Conservation (phyloP, 2,113 vertebrate genomes). For the Orycteropus afer region DNA sequence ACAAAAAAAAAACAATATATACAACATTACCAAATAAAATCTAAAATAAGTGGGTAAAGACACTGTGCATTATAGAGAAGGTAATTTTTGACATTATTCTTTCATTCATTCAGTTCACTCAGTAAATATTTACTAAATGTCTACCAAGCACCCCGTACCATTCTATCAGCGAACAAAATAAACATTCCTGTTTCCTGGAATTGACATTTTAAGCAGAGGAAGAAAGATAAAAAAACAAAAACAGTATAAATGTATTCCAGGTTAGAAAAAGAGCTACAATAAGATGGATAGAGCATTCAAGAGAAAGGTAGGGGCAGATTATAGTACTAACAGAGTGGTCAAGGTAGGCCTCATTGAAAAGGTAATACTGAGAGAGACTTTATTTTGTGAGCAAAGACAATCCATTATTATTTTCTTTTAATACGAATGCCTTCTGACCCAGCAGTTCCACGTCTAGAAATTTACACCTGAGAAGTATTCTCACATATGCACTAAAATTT, state of each 20-base stretch:
- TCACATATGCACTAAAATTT: conserved; percentile 3
- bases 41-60: not conserved
- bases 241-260: not conserved
- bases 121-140: not conserved
- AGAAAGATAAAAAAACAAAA: not conserved
- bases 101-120: not conserved
- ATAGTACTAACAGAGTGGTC: not conserved
- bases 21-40: not conserved
- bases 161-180: not conserved
- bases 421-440: not conserved
- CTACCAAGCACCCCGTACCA: not conserved
- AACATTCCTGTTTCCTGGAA: not conserved
- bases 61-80: not conserved
- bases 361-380: not conserved
- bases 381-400: not conserved
- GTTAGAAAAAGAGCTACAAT: not conserved
- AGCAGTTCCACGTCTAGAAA: not conserved
- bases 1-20: not conserved
- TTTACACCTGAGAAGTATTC: not conserved
- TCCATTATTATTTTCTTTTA: not conserved
- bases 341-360: too few species aligned
- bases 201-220: not conserved
- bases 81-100: not conserved
- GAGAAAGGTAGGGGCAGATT: not conserved
- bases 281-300: not conserved